Percentiles rank a stretch among this genome's conserved stretches.
Evolutionary conservation across 35 echinoderm and acorn worm genomes (phyloP).

Genomic region (Ophioderma brevispina): DNA sequence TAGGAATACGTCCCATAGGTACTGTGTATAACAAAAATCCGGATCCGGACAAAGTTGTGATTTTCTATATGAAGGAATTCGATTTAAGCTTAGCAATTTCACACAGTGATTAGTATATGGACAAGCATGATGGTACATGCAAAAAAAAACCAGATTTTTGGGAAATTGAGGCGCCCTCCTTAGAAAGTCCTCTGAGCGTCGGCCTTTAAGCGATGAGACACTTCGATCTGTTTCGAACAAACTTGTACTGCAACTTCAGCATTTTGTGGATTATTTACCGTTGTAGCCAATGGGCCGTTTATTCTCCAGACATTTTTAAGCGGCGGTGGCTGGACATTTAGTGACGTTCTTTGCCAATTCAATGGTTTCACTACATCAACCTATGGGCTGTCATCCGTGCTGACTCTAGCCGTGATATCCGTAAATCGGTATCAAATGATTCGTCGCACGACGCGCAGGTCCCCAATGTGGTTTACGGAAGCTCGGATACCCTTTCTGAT

Average conservation of each 20-base stretch:
- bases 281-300: constrained; percentile 74
- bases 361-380: constrained; percentile 92
- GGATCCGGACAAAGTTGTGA: too few relatives aligned
- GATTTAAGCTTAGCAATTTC: too few relatives aligned
- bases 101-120: too few relatives aligned
- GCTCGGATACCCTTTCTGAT: constrained; percentile 43
- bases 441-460: constrained; percentile 15
- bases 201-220: constrained; percentile 37
- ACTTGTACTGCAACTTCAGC: constrained; percentile 82
- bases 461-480: constrained; percentile 47
- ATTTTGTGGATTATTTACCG: constrained; percentile 78
- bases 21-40: too few relatives aligned
- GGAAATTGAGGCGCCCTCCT: too few relatives aligned
- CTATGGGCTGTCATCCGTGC: constrained; percentile 71
- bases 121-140: too few relatives aligned
- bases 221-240: constrained; percentile 84
- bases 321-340: constrained; percentile 14
- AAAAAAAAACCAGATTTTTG: too few relatives aligned
- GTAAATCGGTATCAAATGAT: constrained; percentile 84
- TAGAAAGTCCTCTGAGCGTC: too few relatives aligned
- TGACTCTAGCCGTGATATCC: constrained; percentile 82
- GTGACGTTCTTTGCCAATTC: constrained; percentile 58
- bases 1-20: too few relatives aligned
- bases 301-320: constrained; percentile 39
- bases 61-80: too few relatives aligned